phyloP scores from a whole-genome alignment of 2,797 vertebrate species.

The Anguilla megastoma region DNA sequence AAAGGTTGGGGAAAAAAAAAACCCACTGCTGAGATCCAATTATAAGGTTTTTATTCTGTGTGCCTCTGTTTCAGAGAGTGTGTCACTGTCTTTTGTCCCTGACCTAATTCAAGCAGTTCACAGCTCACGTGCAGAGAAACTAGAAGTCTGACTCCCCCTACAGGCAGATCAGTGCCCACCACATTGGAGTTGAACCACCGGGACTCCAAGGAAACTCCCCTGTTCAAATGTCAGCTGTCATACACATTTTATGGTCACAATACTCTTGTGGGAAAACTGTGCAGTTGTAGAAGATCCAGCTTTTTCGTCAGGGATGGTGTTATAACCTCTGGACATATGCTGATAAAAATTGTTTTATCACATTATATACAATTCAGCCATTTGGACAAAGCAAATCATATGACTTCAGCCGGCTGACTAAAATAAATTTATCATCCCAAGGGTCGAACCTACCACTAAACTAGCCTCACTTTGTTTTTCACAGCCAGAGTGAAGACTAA shows the following conservation, averaged over 20 bases:
- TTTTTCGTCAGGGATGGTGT: not conserved
- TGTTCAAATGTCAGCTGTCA: not conserved
- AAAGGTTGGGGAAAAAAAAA: slow-evolving; percentile 55
- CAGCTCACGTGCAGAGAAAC: slow-evolving; percentile 63
- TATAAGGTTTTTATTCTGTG: slow-evolving; percentile 61
- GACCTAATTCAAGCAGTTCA: slow-evolving; percentile 72
- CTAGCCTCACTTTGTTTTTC: not conserved
- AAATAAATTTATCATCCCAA: not conserved
- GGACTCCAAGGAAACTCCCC: slow-evolving; percentile 32
- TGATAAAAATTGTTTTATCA: not conserved
- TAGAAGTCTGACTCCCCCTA: slow-evolving; percentile 40
- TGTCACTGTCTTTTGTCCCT: slow-evolving; percentile 71
- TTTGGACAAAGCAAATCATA: not conserved
- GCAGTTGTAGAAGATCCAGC: not conserved
- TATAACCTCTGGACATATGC: not conserved
- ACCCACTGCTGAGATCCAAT: slow-evolving; percentile 61
- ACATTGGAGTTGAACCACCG: not conserved
- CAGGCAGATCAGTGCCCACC: slow-evolving; percentile 21
- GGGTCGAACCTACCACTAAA: not conserved
- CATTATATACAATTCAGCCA: not conserved
- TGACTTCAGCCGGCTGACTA: not conserved
- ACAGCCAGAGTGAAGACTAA: not conserved
- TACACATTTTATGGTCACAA: not conserved
- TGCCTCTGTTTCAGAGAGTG: slow-evolving; percentile 65
- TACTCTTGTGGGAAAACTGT: not conserved